phyloP scores from a whole-genome alignment of 2,797 vertebrate species.

The Xenops minutus region DNA sequence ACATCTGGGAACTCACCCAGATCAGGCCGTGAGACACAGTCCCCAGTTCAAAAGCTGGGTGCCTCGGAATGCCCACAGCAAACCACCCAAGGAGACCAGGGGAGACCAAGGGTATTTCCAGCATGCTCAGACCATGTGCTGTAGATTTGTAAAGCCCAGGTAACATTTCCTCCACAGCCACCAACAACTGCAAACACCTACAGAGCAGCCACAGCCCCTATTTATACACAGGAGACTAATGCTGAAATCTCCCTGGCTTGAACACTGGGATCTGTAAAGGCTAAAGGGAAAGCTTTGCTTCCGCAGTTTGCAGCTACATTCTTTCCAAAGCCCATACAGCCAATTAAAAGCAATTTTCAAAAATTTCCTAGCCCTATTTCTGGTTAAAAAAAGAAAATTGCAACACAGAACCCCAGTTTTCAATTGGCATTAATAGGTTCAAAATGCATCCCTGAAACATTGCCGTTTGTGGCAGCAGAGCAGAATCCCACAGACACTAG shows the following conservation, averaged over 20 bases:
- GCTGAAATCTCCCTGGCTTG: not conserved
- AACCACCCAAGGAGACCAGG: not conserved
- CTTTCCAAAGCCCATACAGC: not conserved
- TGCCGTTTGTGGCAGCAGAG: not conserved
- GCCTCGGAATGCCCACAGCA: fast-evolving
- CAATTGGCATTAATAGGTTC: not conserved
- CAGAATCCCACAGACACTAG: not conserved
- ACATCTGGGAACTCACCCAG: not conserved
- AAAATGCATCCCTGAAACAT: not conserved
- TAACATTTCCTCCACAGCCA: not conserved
- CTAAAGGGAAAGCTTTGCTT: not conserved
- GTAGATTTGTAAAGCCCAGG: not conserved
- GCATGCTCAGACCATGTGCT: fast-evolving
- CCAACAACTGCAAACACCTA: not conserved
- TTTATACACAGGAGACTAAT: not conserved
- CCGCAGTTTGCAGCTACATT: not conserved
- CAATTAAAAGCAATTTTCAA: not conserved
- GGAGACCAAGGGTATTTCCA: not conserved
- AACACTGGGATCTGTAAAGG: too few relatives aligned
- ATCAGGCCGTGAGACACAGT: fast-evolving
- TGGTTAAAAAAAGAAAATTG: not conserved
- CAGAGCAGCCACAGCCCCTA: not conserved
- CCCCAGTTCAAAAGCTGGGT: not conserved
- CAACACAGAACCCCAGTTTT: not conserved
- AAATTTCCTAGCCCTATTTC: not conserved